Evolutionary conservation across 1,140 invertebrate genomes (phyloP), one percentile per base, ranked within the genome.

Genomic region (Sitobion miscanthi): DNA sequence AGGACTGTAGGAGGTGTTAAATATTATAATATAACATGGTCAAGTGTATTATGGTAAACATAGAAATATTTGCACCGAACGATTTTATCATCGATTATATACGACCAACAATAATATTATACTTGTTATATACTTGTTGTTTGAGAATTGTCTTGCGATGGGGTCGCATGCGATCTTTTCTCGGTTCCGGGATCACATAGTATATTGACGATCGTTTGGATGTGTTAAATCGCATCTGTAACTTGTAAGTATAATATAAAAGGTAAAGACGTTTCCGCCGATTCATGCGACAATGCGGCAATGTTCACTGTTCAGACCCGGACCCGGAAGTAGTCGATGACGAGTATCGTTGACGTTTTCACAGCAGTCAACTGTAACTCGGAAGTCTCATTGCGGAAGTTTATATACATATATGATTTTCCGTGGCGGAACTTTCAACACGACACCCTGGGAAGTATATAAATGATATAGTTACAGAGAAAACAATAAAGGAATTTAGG

Each of bases 401-500:
- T 3, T 54, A 52, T 20, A 52, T 4, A 17, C 0, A 17, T 62
- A 54, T 21, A 77, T 77, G 30, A 30, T 77, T 77, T 77, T 17
- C 62, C 62, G 4, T 3, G 62, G n/a, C 30, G 62, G 11, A 77
- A 77, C n/a, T 77, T 17, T 77, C 4, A 77, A 35, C 62, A n/a
- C n/a, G 4, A n/a, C 30, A 35, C n/a, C 62, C 14, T 1, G 4
- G 5, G 4, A 77, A 77, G 30, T 77, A n/a, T 17, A 77, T 77
- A 17, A 77, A 77, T n/a, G 62, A 77, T 77, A 77, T 77, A 35
- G 62, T n/a, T 77, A 35, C 14, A n/a, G 14, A 35, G n/a, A 77
- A 77, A 77, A 77, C n/a, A 77, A 77, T 77, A 77, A 77, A n/a
- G 14, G n/a, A n/a, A 69, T 69, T n/a, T n/a, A 69, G 62, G 62